Evolutionary conservation across 1,140 invertebrate species (phyloP), one percentile per base, ranked within the genome.

Genomic region (Drosophila arizonae): DNA sequence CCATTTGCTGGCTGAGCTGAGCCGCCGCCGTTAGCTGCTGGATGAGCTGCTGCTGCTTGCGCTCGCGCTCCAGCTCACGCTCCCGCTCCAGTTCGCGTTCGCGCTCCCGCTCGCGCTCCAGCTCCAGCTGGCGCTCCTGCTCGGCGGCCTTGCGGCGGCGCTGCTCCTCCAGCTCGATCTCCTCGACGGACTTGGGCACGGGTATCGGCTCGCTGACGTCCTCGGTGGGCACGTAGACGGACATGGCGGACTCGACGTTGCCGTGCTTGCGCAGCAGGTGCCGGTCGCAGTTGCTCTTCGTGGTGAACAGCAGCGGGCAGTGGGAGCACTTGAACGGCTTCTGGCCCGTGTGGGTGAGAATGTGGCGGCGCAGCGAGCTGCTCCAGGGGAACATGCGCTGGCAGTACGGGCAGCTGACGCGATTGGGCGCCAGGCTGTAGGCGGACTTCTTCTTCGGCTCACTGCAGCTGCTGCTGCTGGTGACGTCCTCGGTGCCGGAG

Each of bases 251-350:
- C 71, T 92, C 91, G 3, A 92, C 89, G 41, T 92, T 94, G 21
- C 94, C 96, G 89, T 99, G 98, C 90, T 98, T 98, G 13, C 97
- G 93, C 21, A 98, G 92, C 57, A 99, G 91, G 91, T 99, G 98
- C 13, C 98, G 95, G 79, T 99, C 98, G 90, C 98, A 97, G 91
- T 99, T 99, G 2, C 97, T 98, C 87, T 99, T 99, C 0, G 98
- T 99, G 4, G 98, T 99, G 91, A 99, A 99, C 0, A 97, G 94
- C 1, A 99, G 93, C 0, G 96, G 95, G 90, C 98, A 99, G 75
- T 97, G 95, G 1, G 95, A 95, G 92, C 98, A 99, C 89, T 98
- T 97, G 92, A 96, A 99, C 0, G 98, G 98, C 87, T 99, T 99
- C 90, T 99, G 97, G 4, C 98, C 98, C 4, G 97, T 98, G 84